Conservation (phyloP, 2,888 invertebrate species). For the Drosophila testacea region DNA sequence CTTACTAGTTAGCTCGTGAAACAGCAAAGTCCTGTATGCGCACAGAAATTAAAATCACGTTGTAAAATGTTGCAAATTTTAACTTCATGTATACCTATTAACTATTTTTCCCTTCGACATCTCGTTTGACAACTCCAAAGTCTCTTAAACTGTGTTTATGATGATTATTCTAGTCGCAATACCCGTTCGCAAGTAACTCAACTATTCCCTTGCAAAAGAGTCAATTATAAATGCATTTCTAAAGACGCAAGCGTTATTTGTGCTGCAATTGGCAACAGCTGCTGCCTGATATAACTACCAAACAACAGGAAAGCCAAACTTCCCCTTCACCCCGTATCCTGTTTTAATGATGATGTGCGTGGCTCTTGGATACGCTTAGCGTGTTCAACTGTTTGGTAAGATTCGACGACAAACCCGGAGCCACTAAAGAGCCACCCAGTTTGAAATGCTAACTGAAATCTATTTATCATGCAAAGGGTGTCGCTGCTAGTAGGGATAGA, state of each 20-base stretch:
- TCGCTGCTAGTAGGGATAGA: slow-evolving; percentile 6
- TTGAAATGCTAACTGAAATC: slow-evolving; percentile 38
- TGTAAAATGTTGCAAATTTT: no score
- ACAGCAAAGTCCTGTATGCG: no score
- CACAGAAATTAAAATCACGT: no score
- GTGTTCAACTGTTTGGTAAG: slow-evolving; percentile 39
- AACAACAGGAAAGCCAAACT: slow-evolving; percentile 25
- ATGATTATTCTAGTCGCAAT: neutral
- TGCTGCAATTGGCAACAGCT: slow-evolving; percentile 52
- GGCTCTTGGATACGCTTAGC: slow-evolving; percentile 37
- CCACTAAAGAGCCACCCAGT: slow-evolving; percentile 11
- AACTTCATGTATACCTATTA: neutral
- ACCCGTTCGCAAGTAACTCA: slow-evolving; percentile 6
- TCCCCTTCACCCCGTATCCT: slow-evolving; percentile 6
- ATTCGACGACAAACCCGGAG: slow-evolving; percentile 12
- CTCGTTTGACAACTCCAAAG: neutral
- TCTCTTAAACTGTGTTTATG: neutral
- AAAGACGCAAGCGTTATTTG: slow-evolving; percentile 18
- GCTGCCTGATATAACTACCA: slow-evolving; percentile 36
- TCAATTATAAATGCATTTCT: slow-evolving; percentile 55
- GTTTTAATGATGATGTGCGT: slow-evolving; percentile 40
- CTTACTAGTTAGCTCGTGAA: no score
- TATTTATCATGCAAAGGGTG: slow-evolving; percentile 67
- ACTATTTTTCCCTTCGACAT: neutral
- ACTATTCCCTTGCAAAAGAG: slow-evolving; percentile 3